These are phyloP conservation scores for Crenichthys baileyi DNA, from an alignment of 2,797 vertebrate genomes.

Conservation along the genomic window DNA sequence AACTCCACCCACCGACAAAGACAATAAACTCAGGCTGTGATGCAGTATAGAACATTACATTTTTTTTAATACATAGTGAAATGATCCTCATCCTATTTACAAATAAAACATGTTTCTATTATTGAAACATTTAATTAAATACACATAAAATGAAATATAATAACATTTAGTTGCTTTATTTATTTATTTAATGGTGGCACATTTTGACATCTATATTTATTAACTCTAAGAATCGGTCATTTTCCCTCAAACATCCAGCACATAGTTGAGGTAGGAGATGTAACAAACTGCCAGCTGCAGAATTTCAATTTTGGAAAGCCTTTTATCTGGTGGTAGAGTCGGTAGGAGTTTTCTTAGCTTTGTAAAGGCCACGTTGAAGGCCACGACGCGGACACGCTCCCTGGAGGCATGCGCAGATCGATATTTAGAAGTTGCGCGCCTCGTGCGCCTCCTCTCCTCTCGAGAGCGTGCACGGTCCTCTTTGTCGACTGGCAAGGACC, in stretches of 20 bases:
- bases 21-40: background rate
- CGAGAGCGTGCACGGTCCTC: constrained; percentile 71
- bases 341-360: constrained; percentile 87
- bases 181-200: background rate
- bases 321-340: constrained; percentile 88
- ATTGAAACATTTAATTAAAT: background rate
- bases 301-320: constrained; percentile 90
- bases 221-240: background rate
- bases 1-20: background rate
- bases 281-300: constrained; percentile 87
- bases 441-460: constrained; percentile 85
- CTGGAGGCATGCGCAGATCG: constrained; percentile 86
- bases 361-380: constrained; percentile 87
- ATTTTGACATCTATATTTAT: background rate
- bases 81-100: background rate
- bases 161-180: background rate
- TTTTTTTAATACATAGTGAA: background rate
- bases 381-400: constrained; percentile 86
- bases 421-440: constrained; percentile 85
- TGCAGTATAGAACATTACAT: background rate
- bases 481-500: constrained; percentile 72
- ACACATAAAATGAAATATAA: background rate
- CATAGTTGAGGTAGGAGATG: constrained; percentile 89
- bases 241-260: constrained; percentile 81
- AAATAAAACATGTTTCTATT: background rate